Evolutionary conservation across 2,113 vertebrate genomes (phyloP), one percentile per base, ranked within the genome.

Genomic region (Corydoras sp.): DNA sequence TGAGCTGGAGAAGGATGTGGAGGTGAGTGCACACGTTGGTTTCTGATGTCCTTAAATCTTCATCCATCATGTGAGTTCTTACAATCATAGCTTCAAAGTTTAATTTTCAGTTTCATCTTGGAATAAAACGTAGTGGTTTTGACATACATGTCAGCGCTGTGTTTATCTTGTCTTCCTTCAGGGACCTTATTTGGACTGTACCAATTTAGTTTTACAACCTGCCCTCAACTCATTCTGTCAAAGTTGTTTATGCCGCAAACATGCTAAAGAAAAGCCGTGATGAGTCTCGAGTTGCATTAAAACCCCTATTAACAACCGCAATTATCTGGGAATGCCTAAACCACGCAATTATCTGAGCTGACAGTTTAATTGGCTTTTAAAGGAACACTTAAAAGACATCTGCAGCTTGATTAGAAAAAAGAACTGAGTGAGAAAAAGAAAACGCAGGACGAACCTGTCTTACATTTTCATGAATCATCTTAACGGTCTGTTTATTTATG

Each of bases 1-100:
- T 72, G 92, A 96, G 86, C 85, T 99, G 83, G 97, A 99, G 78
- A 93, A 78, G 0, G 94, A 97, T 7, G 94, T 97, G 79, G 89
- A 86, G 67, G 97, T 99, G 81, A 93, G 82, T 69, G 4, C 9
- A 31, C 9, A 43, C 9, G 12, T 18, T 63, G n/a, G 12, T 50
- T 24, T 35, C 15, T 49, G 18, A 15, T 53, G n/a, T 56, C 15
- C 15, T 56, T 3, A n/a, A 43, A 43, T 43, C 35, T 43, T 43
- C 35, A 43, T 43, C 7, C 7, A 43, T 43, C 35, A 43, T 43
- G 4, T 43, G 7, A 8, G 35, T 5, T 43, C 7, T 43, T 43
- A 43, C 35, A 43, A 43, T 43, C 4, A 43, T 43, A 8, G 35
- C 35, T 43, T 43, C 7, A 43, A 5, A 43, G 35, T 43, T 43